Percentiles rank a stretch among this genome's conserved stretches.
phyloP scores from a whole-genome alignment of 2,888 invertebrate genomes.

The Acronicta aceris region DNA sequence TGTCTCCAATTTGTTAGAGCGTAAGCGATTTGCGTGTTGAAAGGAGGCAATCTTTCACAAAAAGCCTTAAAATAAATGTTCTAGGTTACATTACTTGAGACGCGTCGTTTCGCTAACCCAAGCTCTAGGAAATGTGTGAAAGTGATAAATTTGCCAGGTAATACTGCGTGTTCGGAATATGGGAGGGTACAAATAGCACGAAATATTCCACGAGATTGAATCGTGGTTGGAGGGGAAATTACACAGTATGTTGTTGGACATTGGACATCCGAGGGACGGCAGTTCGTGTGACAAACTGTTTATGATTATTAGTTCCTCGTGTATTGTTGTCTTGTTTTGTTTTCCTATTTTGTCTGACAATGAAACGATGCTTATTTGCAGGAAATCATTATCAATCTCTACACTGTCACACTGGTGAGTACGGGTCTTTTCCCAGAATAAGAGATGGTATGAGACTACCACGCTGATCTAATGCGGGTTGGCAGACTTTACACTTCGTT shows the following conservation, averaged over 20 bases:
- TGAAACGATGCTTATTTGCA: no score
- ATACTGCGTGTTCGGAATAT: conserved; percentile 81
- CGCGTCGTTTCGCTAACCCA: conserved; percentile 39
- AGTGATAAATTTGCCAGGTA: conserved; percentile 87
- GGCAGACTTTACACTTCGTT: no score
- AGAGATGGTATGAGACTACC: no score
- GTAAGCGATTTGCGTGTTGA: conserved; percentile 2
- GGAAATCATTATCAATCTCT: no score
- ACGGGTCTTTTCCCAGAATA: no score
- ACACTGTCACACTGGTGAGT: no score
- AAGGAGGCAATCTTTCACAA: conserved; percentile 27
- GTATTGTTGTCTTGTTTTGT: conserved; percentile 28
- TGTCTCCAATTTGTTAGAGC: neutral
- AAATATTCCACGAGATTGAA: conserved; percentile 83
- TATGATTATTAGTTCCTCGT: conserved; percentile 48
- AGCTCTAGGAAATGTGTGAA: conserved; percentile 68
- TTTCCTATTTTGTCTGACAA: conserved; percentile 8
- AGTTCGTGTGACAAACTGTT: conserved; percentile 47
- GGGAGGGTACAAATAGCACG: conserved; percentile 73
- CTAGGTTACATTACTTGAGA: conserved; percentile 38
- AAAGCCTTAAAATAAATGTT: conserved; percentile 39
- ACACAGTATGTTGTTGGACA: conserved; percentile 48
- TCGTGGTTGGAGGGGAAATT: conserved; percentile 74
- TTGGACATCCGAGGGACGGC: conserved; percentile 32
- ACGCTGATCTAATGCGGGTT: no score